phyloP scores from a whole-genome alignment of 2,888 invertebrate species.

The Omphaloscelis lunosa region DNA sequence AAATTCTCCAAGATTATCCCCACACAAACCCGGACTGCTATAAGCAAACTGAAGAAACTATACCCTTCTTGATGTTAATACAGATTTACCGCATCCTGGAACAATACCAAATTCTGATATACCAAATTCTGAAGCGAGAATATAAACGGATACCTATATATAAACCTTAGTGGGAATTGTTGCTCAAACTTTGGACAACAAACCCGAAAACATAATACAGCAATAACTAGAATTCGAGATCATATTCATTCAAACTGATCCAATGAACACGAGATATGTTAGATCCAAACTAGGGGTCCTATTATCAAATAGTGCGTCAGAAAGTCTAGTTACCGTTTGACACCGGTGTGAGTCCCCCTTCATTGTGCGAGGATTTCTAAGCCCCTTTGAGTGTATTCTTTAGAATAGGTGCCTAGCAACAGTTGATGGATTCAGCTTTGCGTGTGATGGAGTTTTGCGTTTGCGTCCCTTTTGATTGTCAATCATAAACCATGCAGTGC shows the following conservation, averaged over 20 bases:
- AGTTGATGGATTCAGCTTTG: constrained; percentile 34
- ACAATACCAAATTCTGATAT: constrained; percentile 4
- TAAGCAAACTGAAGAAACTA: not conserved
- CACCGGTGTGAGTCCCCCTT: constrained; percentile 32
- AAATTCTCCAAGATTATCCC: not conserved
- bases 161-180: not conserved
- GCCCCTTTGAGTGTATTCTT: constrained; percentile 31
- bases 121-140: constrained; percentile 2
- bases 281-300: constrained; percentile 2
- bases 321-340: constrained; percentile 43
- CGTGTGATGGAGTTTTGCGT: constrained; percentile 7
- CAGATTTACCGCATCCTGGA: not conserved
- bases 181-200: constrained; percentile 1
- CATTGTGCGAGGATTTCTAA: constrained; percentile 59
- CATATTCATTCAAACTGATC: constrained; percentile 1
- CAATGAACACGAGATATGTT: not conserved
- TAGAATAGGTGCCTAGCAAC: constrained; percentile 46
- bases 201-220: not conserved
- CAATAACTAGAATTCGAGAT: constrained; percentile 11
- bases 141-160: not conserved
- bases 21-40: not conserved
- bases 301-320: constrained; percentile 25
- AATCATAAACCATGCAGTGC: constrained; percentile 12
- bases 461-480: constrained; percentile 28
- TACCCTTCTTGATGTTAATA: not conserved